A percentile compares a stretch with the other conserved stretches of the same genome.
These are phyloP conservation scores for Xiphorhynchus elegans DNA, from an alignment of 2,113 vertebrate genomes.

Conservation along the genomic window DNA sequence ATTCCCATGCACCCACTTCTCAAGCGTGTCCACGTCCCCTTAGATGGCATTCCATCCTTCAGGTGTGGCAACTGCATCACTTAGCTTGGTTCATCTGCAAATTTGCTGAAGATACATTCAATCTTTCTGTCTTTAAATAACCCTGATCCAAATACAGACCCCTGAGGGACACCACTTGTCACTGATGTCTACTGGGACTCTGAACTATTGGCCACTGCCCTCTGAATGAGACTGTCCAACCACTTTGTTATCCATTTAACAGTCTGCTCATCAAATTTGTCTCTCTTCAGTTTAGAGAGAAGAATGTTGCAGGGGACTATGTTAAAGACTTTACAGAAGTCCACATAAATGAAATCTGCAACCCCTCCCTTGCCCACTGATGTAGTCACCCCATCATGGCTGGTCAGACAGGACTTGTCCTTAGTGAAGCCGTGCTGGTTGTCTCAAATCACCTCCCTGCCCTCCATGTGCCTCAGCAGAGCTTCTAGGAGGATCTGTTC, in stretches of 20 bases:
- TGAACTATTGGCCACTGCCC: fast-evolving
- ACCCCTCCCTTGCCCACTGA: not conserved
- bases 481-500: not conserved
- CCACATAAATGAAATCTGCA: not conserved
- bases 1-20: fast-evolving
- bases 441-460: not conserved
- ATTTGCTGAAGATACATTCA: not conserved
- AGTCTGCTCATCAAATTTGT: not conserved
- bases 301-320: not conserved
- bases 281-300: not conserved
- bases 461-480: not conserved
- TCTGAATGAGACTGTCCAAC: not conserved
- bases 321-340: not conserved
- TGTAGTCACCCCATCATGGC: not conserved
- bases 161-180: not conserved
- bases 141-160: not conserved
- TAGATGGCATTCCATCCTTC: not conserved
- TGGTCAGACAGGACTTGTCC: not conserved
- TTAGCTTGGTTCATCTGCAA: not conserved
- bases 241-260: not conserved
- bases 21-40: not conserved
- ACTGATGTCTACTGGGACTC: not conserved
- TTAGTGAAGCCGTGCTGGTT: fast-evolving
- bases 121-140: not conserved
- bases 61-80: not conserved